phyloP scores from a whole-genome alignment of 2,888 invertebrate species.

The Mesoligia furuncula region DNA sequence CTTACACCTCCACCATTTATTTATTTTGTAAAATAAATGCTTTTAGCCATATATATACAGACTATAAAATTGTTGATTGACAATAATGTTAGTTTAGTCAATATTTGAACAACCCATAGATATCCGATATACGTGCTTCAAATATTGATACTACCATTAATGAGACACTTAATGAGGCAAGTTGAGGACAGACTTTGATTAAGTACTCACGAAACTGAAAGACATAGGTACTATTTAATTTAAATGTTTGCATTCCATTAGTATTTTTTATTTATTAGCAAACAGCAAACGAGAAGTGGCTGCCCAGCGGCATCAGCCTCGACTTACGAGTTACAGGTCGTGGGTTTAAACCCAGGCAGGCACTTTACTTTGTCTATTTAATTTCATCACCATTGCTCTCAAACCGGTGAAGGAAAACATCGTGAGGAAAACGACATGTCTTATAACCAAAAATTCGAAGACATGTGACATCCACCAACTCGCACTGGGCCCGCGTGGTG shows the following conservation, averaged over 20 bases:
- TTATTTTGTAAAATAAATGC: neutral
- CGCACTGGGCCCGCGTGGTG: neutral
- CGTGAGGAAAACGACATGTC: neutral
- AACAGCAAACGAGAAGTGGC: constrained; percentile 2
- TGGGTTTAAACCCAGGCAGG: neutral
- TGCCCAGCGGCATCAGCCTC: neutral
- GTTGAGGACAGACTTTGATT: neutral
- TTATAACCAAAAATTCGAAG: neutral
- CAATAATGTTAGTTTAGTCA: no score
- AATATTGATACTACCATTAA: neutral
- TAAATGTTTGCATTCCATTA: constrained; percentile 29
- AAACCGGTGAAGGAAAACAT: neutral
- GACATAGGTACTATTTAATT: neutral
- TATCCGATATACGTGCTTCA: no score
- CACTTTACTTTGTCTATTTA: neutral
- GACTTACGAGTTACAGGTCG: neutral
- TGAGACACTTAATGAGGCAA: neutral
- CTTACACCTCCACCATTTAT: neutral
- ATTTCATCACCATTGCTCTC: neutral
- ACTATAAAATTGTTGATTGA: no score
- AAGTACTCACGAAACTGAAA: neutral
- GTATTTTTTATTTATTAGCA: constrained; percentile 25
- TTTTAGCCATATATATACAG: no score
- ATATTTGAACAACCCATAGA: neutral
- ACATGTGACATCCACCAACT: neutral